A percentile compares a stretch with the other conserved stretches of the same genome.
These are phyloP conservation scores for Acanthiza pusilla DNA, from an alignment of 2,797 vertebrate genomes.

Conservation along the genomic window DNA sequence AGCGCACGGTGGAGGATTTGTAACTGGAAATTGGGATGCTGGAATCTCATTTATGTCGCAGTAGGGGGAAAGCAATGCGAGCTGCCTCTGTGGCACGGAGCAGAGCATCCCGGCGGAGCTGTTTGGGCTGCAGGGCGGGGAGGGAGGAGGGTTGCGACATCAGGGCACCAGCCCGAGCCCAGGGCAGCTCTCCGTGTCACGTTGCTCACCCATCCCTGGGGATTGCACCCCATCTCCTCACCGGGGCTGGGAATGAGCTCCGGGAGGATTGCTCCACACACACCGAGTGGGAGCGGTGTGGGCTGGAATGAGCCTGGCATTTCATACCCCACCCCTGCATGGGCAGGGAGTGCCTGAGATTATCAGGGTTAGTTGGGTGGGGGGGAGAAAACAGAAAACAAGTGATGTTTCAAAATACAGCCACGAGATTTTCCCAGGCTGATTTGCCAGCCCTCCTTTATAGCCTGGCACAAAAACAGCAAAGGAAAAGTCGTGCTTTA, in stretches of 20 bases:
- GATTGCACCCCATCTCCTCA: neutral
- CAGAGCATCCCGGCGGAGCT: neutral
- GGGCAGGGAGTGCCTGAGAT: neutral
- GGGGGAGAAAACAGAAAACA: neutral
- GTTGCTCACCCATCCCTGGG: neutral
- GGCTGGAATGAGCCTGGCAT: neutral
- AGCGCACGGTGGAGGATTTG: neutral
- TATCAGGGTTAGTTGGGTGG: neutral
- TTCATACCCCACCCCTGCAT: neutral
- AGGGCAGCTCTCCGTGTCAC: neutral
- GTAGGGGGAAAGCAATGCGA: neutral
- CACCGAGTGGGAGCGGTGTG: neutral
- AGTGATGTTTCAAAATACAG: neutral
- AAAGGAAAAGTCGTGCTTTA: accelerated
- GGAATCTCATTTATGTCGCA: conserved; percentile 8
- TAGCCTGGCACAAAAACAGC: neutral
- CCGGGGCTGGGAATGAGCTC: accelerated
- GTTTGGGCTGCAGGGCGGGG: neutral
- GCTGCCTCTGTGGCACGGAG: neutral
- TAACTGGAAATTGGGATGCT: neutral
- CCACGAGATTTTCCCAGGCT: conserved; percentile 26
- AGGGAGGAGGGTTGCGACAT: neutral
- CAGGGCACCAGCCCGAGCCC: neutral
- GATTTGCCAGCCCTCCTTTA: neutral
- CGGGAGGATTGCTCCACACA: neutral